These are phyloP conservation scores for Tolypeutes matacus DNA, from an alignment of 2,797 vertebrate species.

Conservation along the genomic window DNA sequence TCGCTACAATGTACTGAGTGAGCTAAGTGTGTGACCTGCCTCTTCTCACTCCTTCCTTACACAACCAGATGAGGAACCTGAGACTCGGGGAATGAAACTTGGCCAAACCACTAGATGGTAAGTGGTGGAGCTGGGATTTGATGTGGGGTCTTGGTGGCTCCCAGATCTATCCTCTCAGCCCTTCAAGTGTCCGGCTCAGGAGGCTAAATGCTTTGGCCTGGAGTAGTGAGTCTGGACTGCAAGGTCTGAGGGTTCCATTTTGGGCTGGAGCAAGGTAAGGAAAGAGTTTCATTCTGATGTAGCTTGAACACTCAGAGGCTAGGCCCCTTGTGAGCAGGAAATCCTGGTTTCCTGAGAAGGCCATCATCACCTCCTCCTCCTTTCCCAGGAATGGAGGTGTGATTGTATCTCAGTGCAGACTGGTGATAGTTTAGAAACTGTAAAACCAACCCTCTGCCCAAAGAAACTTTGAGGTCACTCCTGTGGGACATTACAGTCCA, in stretches of 20 bases:
- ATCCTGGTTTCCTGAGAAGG: background rate
- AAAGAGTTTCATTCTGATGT: background rate
- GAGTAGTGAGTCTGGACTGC: background rate
- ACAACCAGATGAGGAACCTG: background rate
- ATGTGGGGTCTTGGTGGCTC: background rate
- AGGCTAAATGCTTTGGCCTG: background rate
- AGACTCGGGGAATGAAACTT: background rate
- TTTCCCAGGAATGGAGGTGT: background rate
- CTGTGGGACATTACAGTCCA: background rate
- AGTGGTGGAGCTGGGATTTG: background rate
- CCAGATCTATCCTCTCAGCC: background rate
- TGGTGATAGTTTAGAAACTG: background rate
- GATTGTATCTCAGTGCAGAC: background rate
- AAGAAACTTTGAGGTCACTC: background rate
- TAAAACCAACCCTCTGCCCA: background rate
- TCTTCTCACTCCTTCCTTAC: background rate
- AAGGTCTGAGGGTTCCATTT: background rate
- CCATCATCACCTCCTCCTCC: background rate
- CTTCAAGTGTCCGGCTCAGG: background rate
- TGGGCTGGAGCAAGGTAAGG: background rate
- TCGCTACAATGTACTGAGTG: rapidly evolving
- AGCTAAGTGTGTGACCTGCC: background rate
- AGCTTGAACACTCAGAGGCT: background rate
- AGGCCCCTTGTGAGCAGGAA: background rate
- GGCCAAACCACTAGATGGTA: background rate